Evolutionary conservation across 2,797 vertebrate genomes (phyloP), one percentile per base, ranked within the genome.

Genomic region (Sebastes aleutianus): DNA sequence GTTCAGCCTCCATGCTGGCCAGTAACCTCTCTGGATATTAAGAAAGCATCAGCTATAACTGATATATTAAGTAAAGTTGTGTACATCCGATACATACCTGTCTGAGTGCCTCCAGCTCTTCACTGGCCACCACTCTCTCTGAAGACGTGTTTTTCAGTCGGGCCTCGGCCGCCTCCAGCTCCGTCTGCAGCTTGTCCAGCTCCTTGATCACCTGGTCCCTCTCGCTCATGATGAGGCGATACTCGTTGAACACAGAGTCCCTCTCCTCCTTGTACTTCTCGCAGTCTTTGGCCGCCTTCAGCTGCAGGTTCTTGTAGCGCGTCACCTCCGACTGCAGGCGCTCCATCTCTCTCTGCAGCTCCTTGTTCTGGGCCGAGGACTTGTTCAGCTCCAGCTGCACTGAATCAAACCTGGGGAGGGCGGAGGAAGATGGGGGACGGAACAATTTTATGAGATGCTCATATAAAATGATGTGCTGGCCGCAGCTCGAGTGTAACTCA

Each of bases 191-290:
- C 88, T 99, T 99, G 94, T 99, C 99, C 86, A 99, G 94, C 92
- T 99, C 99, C 64, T 99, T 99, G 93, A 99, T 99, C 78, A 99
- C 98, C 95, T 99, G 99, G 96, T 99, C 99, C 8, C 99, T 92
- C 92, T 99, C 99, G 0, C 99, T 99, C 99, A 99, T 99, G 88
- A 99, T 99, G 82, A 99, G 97, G 7, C 97, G 97, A 70, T 99
- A 99, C 90, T 99, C 99, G 53, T 96, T 99, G 90, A 99, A 98
- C 89, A 99, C 98, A 0, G 99, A 99, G 70, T 99, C 98, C n/a
- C 99, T 95, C 94, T 99, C 99, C 88, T 99, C 98, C 92, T 98
- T 99, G 94, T 97, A 99, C 86, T 99, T 99, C 91, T 99, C 99
- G 0, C 96, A 96, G 91, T 99, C 99, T 91, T 99, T 99, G 64